Evolutionary conservation across 2,113 vertebrate species (phyloP), one percentile per base, ranked within the genome.

Genomic region (Cercocebus atys): DNA sequence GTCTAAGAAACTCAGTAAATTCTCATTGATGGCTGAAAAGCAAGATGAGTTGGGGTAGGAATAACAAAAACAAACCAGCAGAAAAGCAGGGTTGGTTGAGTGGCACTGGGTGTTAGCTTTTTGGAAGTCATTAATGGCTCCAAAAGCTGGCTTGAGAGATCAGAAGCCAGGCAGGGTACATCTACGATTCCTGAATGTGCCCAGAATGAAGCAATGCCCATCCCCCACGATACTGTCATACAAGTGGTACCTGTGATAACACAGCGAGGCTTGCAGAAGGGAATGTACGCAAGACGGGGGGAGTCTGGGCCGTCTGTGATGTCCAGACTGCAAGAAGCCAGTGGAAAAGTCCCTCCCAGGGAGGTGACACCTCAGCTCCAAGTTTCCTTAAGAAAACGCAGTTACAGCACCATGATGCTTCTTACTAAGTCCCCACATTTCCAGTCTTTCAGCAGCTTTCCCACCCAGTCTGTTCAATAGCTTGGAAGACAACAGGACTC

Each of bases 1-100:
- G 50, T 55, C 52, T 81, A 61, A 93, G 66, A 47, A 81, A 95
- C 68, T 96, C 75, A 55, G 90, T 72, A 95, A 95, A 89, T 82
- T 81, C 30, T 75, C 90, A 79, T 0, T 43, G 73, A 90, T 38
- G 82, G 27, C 86, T 86, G 45, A 78, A 93, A 78, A 95, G 73
- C 73, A 89, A 78, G 86, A 30, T 64, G 40, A 78, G 52, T 52
- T 10, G 52, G 40, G 82, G 64, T 64, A 91, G 16, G 40, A 45
- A n/a, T 40, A 95, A 81, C 45, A 80, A 93, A 91, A 91, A 84
- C 43, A 79, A 50, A 50, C n/a, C 5, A 10, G 68, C 0, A 3
- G 81, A 45, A 81, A 80, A 88, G 82, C 50, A 87, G 55, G n/a
- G 89, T 1, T 55, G 59, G 75, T 38, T 30, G 47, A 88, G 38